These are phyloP conservation scores for Scophthalmus maximus DNA, from an alignment of 2,113 vertebrate species.

Conservation along the genomic window DNA sequence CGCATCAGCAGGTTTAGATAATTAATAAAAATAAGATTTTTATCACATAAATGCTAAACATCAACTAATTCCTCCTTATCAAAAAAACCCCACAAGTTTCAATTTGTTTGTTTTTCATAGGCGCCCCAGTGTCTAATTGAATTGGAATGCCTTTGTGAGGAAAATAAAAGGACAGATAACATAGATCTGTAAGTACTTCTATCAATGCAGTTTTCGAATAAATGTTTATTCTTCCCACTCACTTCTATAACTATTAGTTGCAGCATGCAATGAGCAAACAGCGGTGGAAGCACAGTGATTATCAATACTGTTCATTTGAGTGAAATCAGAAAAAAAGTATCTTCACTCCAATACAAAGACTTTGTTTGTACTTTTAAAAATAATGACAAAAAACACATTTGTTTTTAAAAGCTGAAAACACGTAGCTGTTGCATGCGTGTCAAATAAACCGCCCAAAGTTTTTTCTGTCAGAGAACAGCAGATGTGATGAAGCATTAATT, in stretches of 20 bases:
- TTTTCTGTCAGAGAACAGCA: too few species aligned
- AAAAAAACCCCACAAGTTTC: not conserved
- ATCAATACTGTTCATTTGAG: not conserved
- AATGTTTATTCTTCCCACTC: not conserved
- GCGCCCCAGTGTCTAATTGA: not conserved
- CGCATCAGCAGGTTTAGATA: too few species aligned
- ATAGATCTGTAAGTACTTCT: not conserved
- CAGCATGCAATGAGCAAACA: conserved; percentile 1
- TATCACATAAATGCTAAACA: not conserved
- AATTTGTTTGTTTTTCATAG: not conserved
- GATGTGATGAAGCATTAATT: too few species aligned
- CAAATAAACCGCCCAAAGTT: too few species aligned
- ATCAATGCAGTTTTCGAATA: not conserved
- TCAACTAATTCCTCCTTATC: not conserved
- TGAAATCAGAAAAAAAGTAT: not conserved
- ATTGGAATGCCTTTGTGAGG: not conserved
- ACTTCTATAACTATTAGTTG: not conserved
- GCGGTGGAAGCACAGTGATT: not conserved
- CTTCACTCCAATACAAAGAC: not conserved
- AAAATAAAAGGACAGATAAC: too few species aligned
- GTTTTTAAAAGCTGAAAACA: too few species aligned
- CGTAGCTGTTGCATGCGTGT: too few species aligned
- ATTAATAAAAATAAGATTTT: conserved; percentile 1
- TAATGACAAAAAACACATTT: too few species aligned
- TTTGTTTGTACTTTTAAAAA: not conserved